These are phyloP conservation scores for Microplitis mediator DNA, from an alignment of 1,140 invertebrate species.

Conservation along the genomic window DNA sequence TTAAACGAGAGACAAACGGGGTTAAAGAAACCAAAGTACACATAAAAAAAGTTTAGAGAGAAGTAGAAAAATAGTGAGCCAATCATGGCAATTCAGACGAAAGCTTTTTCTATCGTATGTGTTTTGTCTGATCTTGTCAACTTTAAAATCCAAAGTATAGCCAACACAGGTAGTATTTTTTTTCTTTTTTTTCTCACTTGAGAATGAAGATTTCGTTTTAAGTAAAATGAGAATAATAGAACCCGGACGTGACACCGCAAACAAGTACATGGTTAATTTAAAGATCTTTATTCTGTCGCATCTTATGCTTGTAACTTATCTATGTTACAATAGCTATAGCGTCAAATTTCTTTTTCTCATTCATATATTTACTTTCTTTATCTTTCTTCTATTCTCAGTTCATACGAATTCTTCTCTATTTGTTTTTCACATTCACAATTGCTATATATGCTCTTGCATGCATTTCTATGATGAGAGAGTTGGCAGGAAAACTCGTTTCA, in stretches of 20 bases:
- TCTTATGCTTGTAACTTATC: conserved; percentile 5
- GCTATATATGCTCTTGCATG: background rate
- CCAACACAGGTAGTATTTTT: background rate
- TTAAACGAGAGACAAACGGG: background rate
- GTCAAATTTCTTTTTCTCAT: background rate
- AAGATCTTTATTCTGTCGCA: conserved; percentile 11
- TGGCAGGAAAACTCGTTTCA: conserved; percentile 21
- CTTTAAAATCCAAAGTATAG: background rate
- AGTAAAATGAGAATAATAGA: background rate
- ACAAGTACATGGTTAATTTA: background rate
- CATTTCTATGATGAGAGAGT: conserved; percentile 2
- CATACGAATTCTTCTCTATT: background rate
- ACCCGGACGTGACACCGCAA: background rate
- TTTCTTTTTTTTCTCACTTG: background rate
- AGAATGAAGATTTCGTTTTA: background rate
- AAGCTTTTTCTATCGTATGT: background rate
- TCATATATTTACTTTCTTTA: background rate
- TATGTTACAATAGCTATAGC: background rate
- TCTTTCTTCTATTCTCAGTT: conserved; percentile 1
- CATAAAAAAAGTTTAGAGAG: background rate
- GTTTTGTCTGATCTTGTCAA: background rate
- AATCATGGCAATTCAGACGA: background rate
- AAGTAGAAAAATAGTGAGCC: background rate
- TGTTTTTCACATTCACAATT: background rate
- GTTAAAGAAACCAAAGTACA: background rate